These are phyloP conservation scores for Chionodraco myersi DNA, from an alignment of 2,113 vertebrate genomes.

Conservation along the genomic window DNA sequence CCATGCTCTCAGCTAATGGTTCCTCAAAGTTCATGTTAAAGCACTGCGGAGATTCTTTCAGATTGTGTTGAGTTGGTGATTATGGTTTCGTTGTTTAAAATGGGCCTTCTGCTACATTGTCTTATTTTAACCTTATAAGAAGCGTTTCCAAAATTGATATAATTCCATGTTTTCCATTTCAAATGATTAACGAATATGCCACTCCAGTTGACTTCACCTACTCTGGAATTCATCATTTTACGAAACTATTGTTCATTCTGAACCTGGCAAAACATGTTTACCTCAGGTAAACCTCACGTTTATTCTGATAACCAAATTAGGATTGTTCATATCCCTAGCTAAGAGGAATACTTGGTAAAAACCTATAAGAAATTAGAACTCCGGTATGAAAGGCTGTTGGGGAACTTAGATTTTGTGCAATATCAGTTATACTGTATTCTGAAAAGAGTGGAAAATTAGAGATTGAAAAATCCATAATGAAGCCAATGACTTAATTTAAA, in stretches of 20 bases:
- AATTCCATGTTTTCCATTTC: neutral
- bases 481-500: neutral
- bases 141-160: neutral
- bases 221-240: neutral
- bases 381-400: neutral
- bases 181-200: neutral
- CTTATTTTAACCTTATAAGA: slow-evolving; percentile 13
- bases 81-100: slow-evolving; percentile 20
- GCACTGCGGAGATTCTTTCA: slow-evolving; percentile 27
- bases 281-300: neutral
- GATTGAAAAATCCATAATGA: neutral
- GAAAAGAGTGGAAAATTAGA: neutral
- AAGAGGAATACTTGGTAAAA: neutral
- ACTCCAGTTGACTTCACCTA: neutral
- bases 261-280: neutral
- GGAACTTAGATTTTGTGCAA: too few species aligned
- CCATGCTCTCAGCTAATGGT: slow-evolving; percentile 59
- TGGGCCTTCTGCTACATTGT: neutral
- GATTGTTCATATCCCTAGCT: neutral
- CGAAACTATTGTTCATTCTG: too few species aligned
- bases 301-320: neutral
- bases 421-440: neutral
- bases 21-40: slow-evolving; percentile 45
- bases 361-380: neutral
- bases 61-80: slow-evolving; percentile 26